Base-by-base conservation (phyloP, 2,888 invertebrate species). In the Stenolophus ochropezus region DNA sequence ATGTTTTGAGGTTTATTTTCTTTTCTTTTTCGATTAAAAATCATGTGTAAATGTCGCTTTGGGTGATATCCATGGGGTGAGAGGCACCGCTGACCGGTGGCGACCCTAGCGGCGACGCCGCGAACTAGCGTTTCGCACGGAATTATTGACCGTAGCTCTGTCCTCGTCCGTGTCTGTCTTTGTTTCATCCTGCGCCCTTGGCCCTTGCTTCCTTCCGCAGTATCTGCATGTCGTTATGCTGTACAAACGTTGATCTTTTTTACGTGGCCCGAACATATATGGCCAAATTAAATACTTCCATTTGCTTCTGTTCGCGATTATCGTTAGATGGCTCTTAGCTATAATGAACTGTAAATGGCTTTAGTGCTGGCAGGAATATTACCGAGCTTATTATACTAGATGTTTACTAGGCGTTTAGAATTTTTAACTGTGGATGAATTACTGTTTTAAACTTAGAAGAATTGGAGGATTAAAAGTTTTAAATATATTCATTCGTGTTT, bases 131-230 rank as follows among this genome's bases (percentile, higher is more conserved):
- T 69, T 71, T 74, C 65, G 82, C 79, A 74, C 71, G 71, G 73
- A 79, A 82, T 81, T 84, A 84, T 84, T 83, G 84, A 84, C 83
- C 83, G 78, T 51, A 16, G 69, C 56, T 53, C 42, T 58, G 47
- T 80, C 80, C 65, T 33, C 18, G 65, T 65, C 27, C 27, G 27
- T 25, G 4, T 65, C 49, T 47, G 11, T 75, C 56, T 56, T 49
- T 47, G 21, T 42, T 49, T 56, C 73, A 21, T 47, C 58, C 61
- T 20, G 8, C 47, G 16, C 61, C 27, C 77, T 77, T 77, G 21
- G 42, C 33, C 65, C 49, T 18, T 27, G 53, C 51, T 53, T 78
- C 65, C 65, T 65, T 33, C 53, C 69, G 53, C 53, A 79, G 53
- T 79, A 81, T 81, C 81, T 49, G 75, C 81, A 75, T 81, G 75